Evolutionary conservation across 2,888 invertebrate species (phyloP), one percentile per base, ranked within the genome.

Genomic region (Melangyna quadrimaculata): DNA sequence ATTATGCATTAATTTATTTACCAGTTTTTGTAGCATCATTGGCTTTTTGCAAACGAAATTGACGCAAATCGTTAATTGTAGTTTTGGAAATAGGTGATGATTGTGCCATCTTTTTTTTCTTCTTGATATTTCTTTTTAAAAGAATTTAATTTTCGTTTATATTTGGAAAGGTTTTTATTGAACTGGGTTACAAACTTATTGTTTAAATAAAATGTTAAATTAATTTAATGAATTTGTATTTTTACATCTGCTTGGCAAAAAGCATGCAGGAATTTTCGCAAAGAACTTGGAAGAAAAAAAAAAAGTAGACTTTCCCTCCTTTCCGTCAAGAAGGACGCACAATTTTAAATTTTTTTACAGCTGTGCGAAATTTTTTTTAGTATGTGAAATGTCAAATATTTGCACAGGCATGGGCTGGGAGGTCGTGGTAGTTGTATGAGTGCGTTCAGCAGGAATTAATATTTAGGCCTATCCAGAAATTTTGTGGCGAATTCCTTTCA

Each of bases 41-140:
- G 80, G 69, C 87, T 87, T 91, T 91, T 87, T 90, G 90, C 57
- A 91, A 88, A 61, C 91, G 91, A 89, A 91, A 91, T 83, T 90
- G 90, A 35, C 91, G 89, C 86, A 91, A 88, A 88, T 91, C 91
- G 70, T 89, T 90, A 65, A 91, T 86, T 53, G 89, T 90, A 10
- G 91, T 53, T 55, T 82, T 87, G 55, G 78, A 71, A 78, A 82
- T 59, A 53, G 51, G 22, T 67, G 67, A 65, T 19, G 86, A 81
- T 22, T 87, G 82, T 43, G 82, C 78, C 87, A 87, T 87, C 27
- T 87, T 81, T 59, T 59, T 65, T 48, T 22, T 24, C 3, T 59
- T 43, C 3, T 59, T 43, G n/a, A 9, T 51, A 12, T 9, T 19
- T 32, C n/a, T 35, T 22, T 19, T 35, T 65, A 6, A 22, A 35